Percentiles rank a stretch among this genome's conserved stretches.
These are phyloP conservation scores for Leucoraja erinaceus DNA, from an alignment of 2,113 vertebrate genomes.

Conservation along the genomic window DNA sequence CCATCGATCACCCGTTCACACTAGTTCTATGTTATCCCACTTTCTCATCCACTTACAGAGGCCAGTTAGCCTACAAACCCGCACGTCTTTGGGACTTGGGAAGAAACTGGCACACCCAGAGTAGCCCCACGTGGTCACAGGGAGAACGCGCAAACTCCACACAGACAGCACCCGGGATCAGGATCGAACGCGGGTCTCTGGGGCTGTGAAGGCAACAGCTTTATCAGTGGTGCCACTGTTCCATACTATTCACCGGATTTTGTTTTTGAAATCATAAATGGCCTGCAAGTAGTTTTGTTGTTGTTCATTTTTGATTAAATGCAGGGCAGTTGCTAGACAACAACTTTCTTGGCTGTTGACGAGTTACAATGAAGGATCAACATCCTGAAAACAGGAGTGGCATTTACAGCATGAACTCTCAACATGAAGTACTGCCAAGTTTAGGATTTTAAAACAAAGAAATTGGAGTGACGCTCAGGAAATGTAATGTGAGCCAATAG, in stretches of 20 bases:
- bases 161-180: too few relatives aligned
- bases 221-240: too few relatives aligned
- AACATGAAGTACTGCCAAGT: background rate
- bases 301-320: background rate
- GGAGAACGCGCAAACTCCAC: too few relatives aligned
- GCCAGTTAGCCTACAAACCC: too few relatives aligned
- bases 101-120: too few relatives aligned
- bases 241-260: background rate
- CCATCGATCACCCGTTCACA: too few relatives aligned
- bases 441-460: background rate
- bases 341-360: background rate
- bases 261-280: background rate
- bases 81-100: too few relatives aligned
- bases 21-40: too few relatives aligned
- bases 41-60: too few relatives aligned
- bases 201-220: too few relatives aligned
- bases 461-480: constrained; percentile 15
- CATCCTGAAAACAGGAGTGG: constrained; percentile 18
- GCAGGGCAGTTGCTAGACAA: background rate
- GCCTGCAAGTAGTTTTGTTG: background rate
- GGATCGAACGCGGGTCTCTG: too few relatives aligned
- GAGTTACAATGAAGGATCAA: background rate
- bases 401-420: background rate
- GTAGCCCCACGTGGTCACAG: too few relatives aligned
- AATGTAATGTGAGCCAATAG: background rate